These are phyloP conservation scores for Geotrypetes seraphini DNA, from an alignment of 2,797 vertebrate genomes.

Conservation along the genomic window DNA sequence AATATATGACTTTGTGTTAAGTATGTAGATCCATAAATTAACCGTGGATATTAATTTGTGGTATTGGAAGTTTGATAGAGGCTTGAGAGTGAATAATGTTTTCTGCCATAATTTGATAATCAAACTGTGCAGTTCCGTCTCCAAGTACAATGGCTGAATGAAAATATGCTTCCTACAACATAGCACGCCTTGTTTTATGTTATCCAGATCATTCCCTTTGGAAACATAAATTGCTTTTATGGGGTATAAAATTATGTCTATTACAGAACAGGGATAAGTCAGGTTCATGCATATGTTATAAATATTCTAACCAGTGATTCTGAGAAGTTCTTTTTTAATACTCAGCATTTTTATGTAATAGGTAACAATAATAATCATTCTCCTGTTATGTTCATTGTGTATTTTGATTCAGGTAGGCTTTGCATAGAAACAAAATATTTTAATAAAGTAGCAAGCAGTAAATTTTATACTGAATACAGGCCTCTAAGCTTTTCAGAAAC, in stretches of 20 bases:
- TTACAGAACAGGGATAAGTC: constrained; percentile 68
- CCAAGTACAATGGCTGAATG: constrained; percentile 60
- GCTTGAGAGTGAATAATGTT: constrained; percentile 47
- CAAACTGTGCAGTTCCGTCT: constrained; percentile 52
- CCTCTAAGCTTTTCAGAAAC: too few species aligned
- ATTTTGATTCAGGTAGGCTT: constrained; percentile 21
- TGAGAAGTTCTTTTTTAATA: constrained; percentile 44
- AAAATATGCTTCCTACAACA: constrained; percentile 60
- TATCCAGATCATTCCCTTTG: constrained; percentile 69
- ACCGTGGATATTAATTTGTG: constrained; percentile 50
- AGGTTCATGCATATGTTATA: constrained; percentile 64
- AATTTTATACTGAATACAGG: too few species aligned
- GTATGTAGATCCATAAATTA: constrained; percentile 42
- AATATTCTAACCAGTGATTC: constrained; percentile 60
- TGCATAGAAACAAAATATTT: too few species aligned
- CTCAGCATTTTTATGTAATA: constrained; percentile 41
- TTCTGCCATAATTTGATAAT: constrained; percentile 52
- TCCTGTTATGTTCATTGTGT: constrained; percentile 22
- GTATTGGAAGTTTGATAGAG: constrained; percentile 41
- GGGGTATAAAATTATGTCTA: constrained; percentile 74
- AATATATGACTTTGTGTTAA: constrained; percentile 38
- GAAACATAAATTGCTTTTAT: constrained; percentile 74
- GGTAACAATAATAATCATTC: constrained; percentile 32
- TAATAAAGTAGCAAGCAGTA: too few species aligned
- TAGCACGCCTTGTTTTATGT: constrained; percentile 60